These are phyloP conservation scores for Muscicapa comitata DNA, from an alignment of 2,797 vertebrate species.

Conservation along the genomic window DNA sequence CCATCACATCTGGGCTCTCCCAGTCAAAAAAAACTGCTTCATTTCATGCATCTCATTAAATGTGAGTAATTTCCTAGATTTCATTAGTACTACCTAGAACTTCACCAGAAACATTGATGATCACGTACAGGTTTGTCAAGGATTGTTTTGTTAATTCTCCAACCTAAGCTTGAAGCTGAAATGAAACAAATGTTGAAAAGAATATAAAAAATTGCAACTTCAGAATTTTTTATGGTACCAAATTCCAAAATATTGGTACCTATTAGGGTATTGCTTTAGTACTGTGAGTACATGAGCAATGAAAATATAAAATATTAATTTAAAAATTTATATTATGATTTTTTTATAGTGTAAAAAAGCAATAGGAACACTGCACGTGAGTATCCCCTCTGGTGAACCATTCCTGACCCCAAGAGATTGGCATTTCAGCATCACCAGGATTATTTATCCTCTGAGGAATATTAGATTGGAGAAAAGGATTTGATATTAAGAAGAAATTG, in stretches of 20 bases:
- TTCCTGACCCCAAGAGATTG: fast-evolving
- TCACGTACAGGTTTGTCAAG: no score
- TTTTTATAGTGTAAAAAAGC: neutral
- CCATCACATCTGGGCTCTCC: neutral
- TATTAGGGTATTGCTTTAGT: neutral
- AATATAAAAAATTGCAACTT: neutral
- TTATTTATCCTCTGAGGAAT: neutral
- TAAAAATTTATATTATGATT: neutral
- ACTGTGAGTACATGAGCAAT: neutral
- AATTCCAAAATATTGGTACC: neutral
- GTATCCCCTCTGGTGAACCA: fast-evolving
- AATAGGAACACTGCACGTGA: fast-evolving
- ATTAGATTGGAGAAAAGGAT: neutral
- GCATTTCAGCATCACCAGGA: neutral
- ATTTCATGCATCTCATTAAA: neutral
- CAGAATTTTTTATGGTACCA: fast-evolving
- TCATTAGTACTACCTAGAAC: neutral
- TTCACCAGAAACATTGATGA: neutral
- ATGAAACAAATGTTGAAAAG: neutral
- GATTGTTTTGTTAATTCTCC: neutral
- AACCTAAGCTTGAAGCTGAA: neutral
- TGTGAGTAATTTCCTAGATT: neutral
- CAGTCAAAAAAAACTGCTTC: fast-evolving
- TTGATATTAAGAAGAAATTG: neutral
- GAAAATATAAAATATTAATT: fast-evolving